Conservation (phyloP, 2,113 vertebrate genomes). For the Phalacrocorax aristotelis region DNA sequence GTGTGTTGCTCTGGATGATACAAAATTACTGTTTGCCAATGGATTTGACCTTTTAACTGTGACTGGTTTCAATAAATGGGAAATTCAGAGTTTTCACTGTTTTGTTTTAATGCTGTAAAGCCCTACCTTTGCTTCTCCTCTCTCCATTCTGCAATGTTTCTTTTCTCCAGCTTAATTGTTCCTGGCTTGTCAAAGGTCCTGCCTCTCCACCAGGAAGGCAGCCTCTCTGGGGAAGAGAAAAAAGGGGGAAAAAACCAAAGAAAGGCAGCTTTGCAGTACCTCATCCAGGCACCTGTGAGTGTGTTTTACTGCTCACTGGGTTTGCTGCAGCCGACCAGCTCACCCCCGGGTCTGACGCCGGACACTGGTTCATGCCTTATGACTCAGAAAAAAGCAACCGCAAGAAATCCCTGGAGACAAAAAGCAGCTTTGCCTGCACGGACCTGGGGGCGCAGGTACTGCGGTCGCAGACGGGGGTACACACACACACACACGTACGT, state of each 20-base stretch:
- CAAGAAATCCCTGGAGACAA: not conserved
- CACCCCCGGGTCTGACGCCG: not conserved
- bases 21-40: slow-evolving; percentile 40
- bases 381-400: not conserved
- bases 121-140: not conserved
- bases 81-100: not conserved
- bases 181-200: not conserved
- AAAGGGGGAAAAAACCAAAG: not conserved
- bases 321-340: not conserved
- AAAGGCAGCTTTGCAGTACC: not conserved
- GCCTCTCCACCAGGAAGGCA: not conserved
- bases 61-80: slow-evolving; percentile 73
- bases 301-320: not conserved
- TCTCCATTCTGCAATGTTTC: rapidly evolving
- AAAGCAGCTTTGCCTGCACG: not conserved
- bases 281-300: not conserved
- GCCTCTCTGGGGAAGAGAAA: not conserved
- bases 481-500: too few species aligned
- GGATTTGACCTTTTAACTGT: slow-evolving; percentile 71
- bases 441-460: not conserved
- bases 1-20: not conserved
- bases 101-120: not conserved
- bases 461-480: not conserved
- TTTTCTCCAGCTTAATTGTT: not conserved
- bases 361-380: not conserved